Percentiles rank a stretch among this genome's conserved stretches.
phyloP scores from a whole-genome alignment of 2,888 invertebrate genomes.

The Oligia strigilis region DNA sequence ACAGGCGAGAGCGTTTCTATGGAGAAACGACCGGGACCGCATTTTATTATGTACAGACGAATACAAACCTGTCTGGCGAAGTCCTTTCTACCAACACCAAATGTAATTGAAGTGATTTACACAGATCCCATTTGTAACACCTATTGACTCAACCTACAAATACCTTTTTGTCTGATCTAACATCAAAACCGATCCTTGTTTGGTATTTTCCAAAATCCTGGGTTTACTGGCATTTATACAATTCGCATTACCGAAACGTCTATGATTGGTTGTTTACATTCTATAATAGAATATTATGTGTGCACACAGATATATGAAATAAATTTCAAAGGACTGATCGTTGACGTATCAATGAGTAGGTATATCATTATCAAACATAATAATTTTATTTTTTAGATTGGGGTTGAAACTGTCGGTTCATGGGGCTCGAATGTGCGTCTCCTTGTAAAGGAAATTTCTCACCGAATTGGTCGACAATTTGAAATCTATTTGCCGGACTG shows the following conservation, averaged over 20 bases:
- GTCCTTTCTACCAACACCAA: neutral
- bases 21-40: too few relatives aligned
- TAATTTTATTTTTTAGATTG: neutral
- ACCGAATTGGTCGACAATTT: neutral
- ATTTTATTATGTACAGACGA: neutral
- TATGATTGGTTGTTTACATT: conserved; percentile 3
- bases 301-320: conserved; percentile 6
- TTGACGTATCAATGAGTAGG: neutral
- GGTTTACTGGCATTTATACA: conserved; percentile 27
- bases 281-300: neutral
- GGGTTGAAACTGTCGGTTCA: too few relatives aligned
- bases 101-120: neutral
- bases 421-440: too few relatives aligned
- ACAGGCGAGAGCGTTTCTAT: too few relatives aligned
- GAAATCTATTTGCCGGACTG: conserved; percentile 6
- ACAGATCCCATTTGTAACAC: conserved; percentile 14
- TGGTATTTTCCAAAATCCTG: conserved; percentile 6
- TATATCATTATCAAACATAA: neutral
- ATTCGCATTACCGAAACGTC: conserved; percentile 5
- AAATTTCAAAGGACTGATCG: conserved; percentile 21
- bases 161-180: conserved; percentile 9
- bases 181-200: conserved; percentile 28
- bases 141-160: neutral
- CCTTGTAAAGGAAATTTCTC: neutral
- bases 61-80: too few relatives aligned